A percentile compares a stretch with the other conserved stretches of the same genome.
phyloP scores from a whole-genome alignment of 2,113 vertebrate species.

The Cynoglossus semilaevis region DNA sequence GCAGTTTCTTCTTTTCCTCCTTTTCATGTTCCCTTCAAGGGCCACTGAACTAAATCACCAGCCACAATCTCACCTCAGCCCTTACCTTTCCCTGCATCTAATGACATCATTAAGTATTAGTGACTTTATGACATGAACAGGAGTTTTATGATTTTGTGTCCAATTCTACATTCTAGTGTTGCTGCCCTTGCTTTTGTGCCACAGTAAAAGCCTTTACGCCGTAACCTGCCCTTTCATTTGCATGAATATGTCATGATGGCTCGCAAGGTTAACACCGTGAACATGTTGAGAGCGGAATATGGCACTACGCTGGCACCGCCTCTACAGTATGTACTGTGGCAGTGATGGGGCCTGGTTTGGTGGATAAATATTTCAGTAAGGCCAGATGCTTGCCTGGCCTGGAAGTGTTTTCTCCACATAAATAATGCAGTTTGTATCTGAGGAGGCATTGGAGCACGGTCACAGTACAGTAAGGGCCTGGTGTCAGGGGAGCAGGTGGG shows the following conservation, averaged over 20 bases:
- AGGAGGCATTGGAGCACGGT: slow-evolving; percentile 58
- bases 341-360: slow-evolving; percentile 51
- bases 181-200: too few species aligned
- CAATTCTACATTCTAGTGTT: too few species aligned
- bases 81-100: too few species aligned
- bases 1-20: too few species aligned
- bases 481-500: slow-evolving; percentile 57
- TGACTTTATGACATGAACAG: too few species aligned
- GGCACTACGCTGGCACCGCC: slow-evolving; percentile 9
- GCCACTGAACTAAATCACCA: too few species aligned
- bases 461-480: slow-evolving; percentile 46
- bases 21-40: too few species aligned
- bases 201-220: not conserved
- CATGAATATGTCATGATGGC: not conserved
- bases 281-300: slow-evolving; percentile 3
- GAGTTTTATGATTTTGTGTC: not conserved
- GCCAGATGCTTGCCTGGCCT: slow-evolving; percentile 76
- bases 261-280: not conserved
- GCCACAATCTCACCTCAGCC: too few species aligned
- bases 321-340: slow-evolving; percentile 19
- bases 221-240: not conserved
- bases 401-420: slow-evolving; percentile 74
- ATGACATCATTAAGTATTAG: too few species aligned
- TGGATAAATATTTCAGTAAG: slow-evolving; percentile 76
- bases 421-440: slow-evolving; percentile 73